Evolutionary conservation across 1,140 invertebrate genomes (phyloP).

Genomic region (Drosophila parvula): DNA sequence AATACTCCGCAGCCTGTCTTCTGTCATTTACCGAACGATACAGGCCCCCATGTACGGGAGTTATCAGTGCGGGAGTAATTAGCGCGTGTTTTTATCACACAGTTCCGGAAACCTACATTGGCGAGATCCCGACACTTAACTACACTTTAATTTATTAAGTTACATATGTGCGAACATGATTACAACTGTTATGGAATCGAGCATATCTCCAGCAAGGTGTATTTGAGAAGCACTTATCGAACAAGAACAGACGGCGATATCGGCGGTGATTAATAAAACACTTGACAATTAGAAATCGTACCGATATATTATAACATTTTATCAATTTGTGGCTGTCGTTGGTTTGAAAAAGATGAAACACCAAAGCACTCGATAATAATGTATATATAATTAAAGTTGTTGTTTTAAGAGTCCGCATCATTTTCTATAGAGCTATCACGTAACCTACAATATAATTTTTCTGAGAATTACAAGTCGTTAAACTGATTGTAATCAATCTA

Average conservation of each 20-base stretch:
- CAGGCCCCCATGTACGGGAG: conserved; percentile 2
- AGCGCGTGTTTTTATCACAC: background rate
- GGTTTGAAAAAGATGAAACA: background rate
- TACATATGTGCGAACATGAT: background rate
- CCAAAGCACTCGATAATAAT: background rate
- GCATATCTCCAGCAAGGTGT: background rate
- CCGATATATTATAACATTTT: background rate
- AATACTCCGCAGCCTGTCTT: background rate
- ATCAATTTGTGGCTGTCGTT: too few species aligned
- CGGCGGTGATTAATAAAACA: background rate
- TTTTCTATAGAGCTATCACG: too few species aligned
- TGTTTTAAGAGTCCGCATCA: background rate
- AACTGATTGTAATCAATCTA: background rate
- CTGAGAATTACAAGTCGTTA: background rate
- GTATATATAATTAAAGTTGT: background rate
- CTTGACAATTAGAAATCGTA: background rate
- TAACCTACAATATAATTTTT: too few species aligned
- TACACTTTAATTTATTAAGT: background rate
- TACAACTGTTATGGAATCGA: conserved; percentile 1
- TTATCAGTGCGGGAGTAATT: background rate
- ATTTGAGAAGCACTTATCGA: background rate
- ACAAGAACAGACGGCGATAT: background rate
- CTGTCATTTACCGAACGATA: background rate
- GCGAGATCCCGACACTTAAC: background rate
- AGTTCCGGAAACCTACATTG: background rate